Evolutionary conservation across 2,797 vertebrate species (phyloP), one percentile per base, ranked within the genome.

Genomic region (Centropyge bicolor): DNA sequence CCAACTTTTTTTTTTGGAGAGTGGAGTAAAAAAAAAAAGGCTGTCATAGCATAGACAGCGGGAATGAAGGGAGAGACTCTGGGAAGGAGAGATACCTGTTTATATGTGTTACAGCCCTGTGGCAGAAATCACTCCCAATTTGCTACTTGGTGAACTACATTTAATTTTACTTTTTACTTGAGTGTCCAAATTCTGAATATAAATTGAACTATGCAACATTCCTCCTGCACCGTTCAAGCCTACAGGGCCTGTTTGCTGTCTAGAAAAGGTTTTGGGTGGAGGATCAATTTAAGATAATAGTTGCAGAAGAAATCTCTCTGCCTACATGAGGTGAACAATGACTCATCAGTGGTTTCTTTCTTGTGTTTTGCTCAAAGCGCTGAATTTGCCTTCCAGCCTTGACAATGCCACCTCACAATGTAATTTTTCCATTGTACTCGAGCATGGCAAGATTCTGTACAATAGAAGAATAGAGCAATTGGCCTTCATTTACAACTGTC

Each of bases 291-390:
- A 46, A 84, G 19, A 82, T 31, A 76, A 36, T 17, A 70, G 57
- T 73, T 72, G 56, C 61, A 77, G 62, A 51, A 76, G 46, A 45
- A 52, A 17, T 66, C 52, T 60, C 57, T 56, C 78, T 70, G 70
- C 80, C 86, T 72, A 78, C 81, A 54, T 75, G 73, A 88, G 76
- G 54, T 84, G 70, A 83, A 61, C 4, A 19, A 64, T 90, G 88
- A 90, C 52, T 89, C 84, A 89, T 73, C 3, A 17, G 43, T 45
- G 60, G 48, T 54, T 70, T 60, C 31, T 79, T 71, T 73, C 41
- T 76, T 72, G 8, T 60, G 13, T 67, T 78, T 76, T 43, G 66
- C 77, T 74, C 0, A 2, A 69, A 74, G 51, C 35, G 1, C 13
- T 64, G 40, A 70, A 72, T 80, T 45, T 76, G 60, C 51, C 77